A percentile compares a stretch with the other conserved stretches of the same genome.
These are phyloP conservation scores for Meteorus cinctellus DNA, from an alignment of 2,888 invertebrate genomes.

Conservation along the genomic window DNA sequence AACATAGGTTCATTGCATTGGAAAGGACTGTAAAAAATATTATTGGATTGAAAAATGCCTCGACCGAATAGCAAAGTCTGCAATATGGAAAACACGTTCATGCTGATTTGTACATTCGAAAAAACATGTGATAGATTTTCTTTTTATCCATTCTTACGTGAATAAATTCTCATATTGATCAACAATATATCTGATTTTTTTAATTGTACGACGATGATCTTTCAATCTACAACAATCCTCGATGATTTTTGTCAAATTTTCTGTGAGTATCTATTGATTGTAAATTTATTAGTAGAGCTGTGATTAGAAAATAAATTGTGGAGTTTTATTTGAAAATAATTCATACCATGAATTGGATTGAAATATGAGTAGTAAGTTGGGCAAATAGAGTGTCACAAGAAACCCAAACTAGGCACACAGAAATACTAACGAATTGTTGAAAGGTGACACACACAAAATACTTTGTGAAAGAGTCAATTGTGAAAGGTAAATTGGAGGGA, in stretches of 20 bases:
- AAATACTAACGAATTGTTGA: conserved; percentile 48
- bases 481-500: conserved; percentile 47
- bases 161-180: not conserved
- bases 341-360: conserved; percentile 49
- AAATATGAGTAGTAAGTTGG: conserved; percentile 48
- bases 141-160: not conserved
- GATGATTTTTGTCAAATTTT: not conserved
- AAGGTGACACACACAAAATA: conserved; percentile 47
- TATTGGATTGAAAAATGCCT: conserved; percentile 47
- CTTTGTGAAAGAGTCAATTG: conserved; percentile 41
- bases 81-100: not conserved
- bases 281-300: not conserved
- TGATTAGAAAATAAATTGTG: not conserved
- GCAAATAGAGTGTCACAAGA: conserved; percentile 49
- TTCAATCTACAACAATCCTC: not conserved
- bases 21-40: conserved; percentile 48
- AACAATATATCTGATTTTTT: not conserved
- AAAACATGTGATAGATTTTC: no score
- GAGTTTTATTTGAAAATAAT: conserved; percentile 8
- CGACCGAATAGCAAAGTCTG: conserved; percentile 49
- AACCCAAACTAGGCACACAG: conserved; percentile 50
- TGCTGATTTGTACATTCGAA: no score
- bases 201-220: not conserved
- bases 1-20: conserved; percentile 47
- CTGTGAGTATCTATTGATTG: not conserved